phyloP scores from a whole-genome alignment of 2,797 vertebrate genomes.

The Balearica regulorum region DNA sequence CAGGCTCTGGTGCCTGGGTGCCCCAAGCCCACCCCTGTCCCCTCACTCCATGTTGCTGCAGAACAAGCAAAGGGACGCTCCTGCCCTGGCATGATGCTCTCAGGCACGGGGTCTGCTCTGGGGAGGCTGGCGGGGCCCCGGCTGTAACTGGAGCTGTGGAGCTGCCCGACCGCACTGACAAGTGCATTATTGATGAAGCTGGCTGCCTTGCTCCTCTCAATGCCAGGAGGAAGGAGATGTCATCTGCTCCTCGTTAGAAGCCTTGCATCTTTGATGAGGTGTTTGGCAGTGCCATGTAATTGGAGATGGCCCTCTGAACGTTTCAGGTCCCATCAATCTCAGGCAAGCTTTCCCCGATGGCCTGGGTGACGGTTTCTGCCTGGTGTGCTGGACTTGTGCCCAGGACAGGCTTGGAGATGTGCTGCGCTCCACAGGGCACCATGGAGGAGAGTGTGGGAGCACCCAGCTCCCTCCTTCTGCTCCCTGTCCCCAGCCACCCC shows the following conservation, averaged over 20 bases:
- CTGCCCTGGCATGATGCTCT: not conserved
- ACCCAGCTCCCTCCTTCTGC: not conserved
- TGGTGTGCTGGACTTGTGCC: not conserved
- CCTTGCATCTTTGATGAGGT: slow-evolving; percentile 77
- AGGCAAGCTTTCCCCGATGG: not conserved
- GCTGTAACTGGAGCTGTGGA: slow-evolving; percentile 34
- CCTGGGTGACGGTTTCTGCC: not conserved
- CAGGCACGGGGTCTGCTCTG: fast-evolving
- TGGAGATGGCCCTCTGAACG: slow-evolving; percentile 38
- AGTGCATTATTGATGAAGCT: slow-evolving; percentile 66
- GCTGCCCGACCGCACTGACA: not conserved
- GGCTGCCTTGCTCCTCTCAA: not conserved
- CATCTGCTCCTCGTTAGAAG: slow-evolving; percentile 66
- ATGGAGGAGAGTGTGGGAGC: not conserved
- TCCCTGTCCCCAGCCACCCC: not conserved
- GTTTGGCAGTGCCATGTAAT: slow-evolving; percentile 17
- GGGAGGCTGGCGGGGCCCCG: not conserved
- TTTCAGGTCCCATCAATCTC: slow-evolving; percentile 56
- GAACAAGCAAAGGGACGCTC: not conserved
- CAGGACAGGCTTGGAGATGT: not conserved
- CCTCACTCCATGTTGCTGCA: not conserved
- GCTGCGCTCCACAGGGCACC: not conserved
- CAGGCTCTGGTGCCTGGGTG: not conserved
- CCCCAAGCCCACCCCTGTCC: not conserved
- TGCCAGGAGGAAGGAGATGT: slow-evolving; percentile 60